Conservation (phyloP, 1,140 invertebrate genomes). For the Lepidostoma basale region DNA sequence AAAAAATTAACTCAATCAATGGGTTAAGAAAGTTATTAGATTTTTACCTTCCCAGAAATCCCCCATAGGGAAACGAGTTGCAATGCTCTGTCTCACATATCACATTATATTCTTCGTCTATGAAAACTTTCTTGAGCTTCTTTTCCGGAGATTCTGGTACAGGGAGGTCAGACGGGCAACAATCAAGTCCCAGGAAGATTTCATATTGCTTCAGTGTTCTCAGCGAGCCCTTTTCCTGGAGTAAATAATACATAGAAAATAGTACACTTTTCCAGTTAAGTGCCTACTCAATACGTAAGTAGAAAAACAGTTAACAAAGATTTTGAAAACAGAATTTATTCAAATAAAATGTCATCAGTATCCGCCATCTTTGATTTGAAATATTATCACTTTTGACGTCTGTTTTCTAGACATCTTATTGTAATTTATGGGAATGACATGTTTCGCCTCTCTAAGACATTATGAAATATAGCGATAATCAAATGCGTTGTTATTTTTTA, state of each 20-base stretch:
- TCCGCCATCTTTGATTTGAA: too few relatives aligned
- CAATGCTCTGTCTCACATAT: background rate
- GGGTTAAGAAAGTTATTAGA: background rate
- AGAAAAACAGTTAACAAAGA: background rate
- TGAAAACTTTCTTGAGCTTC: conserved; percentile 4
- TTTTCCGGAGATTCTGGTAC: background rate
- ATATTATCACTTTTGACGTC: too few relatives aligned
- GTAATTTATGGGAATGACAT: too few relatives aligned
- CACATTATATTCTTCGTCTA: background rate
- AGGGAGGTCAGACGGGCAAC: background rate
- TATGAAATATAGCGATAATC: too few relatives aligned
- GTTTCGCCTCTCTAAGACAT: too few relatives aligned
- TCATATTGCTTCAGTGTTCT: conserved; percentile 18
- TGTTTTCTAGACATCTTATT: too few relatives aligned
- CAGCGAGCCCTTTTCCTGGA: background rate
- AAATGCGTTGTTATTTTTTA: too few relatives aligned
- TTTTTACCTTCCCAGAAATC: conserved; percentile 14
- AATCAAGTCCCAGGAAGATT: background rate
- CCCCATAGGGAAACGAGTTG: conserved; percentile 16
- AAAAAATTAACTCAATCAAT: background rate
- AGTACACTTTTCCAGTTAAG: background rate
- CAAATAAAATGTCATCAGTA: background rate
- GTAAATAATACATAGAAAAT: too few relatives aligned
- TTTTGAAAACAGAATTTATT: background rate
- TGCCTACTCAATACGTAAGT: background rate